Percentiles rank a stretch among this genome's conserved stretches.
Evolutionary conservation across 2,888 invertebrate species (phyloP).

Genomic region (Volucella bombylans): DNA sequence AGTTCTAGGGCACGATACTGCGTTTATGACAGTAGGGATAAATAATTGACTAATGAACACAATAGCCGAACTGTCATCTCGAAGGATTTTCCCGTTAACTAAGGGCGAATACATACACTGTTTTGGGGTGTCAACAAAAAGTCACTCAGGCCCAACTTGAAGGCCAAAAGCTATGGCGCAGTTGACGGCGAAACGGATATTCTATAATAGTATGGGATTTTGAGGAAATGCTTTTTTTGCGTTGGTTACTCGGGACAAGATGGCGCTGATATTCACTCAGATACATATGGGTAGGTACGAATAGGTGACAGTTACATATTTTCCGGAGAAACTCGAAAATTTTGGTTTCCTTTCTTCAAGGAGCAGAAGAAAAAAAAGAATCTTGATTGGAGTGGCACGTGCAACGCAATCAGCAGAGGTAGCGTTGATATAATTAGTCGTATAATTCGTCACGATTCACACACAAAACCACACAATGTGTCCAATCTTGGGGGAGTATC

Average conservation of each 20-base stretch:
- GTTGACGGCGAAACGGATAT: slow-evolving; percentile 9
- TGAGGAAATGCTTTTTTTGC: background rate
- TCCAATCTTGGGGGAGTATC: too few species aligned
- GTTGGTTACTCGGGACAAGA: slow-evolving; percentile 22
- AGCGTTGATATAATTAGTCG: too few species aligned
- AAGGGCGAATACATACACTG: slow-evolving; percentile 41
- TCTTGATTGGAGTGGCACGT: too few species aligned
- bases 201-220: background rate
- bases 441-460: too few species aligned
- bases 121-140: slow-evolving; percentile 19
- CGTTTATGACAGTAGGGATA: slow-evolving; percentile 45
- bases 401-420: too few species aligned
- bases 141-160: background rate
- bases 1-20: background rate
- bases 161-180: slow-evolving; percentile 35
- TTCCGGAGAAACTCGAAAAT: too few species aligned
- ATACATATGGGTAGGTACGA: background rate
- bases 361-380: too few species aligned
- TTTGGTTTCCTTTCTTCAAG: too few species aligned
- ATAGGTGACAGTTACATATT: background rate
- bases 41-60: slow-evolving; percentile 63
- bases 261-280: slow-evolving; percentile 26
- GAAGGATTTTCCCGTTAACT: slow-evolving; percentile 61
- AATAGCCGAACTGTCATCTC: slow-evolving; percentile 52
- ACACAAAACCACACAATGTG: too few species aligned